Percentiles rank a stretch among this genome's conserved stretches.
Conservation (phyloP, 2,797 vertebrate genomes). For the Denticeps clupeoides region DNA sequence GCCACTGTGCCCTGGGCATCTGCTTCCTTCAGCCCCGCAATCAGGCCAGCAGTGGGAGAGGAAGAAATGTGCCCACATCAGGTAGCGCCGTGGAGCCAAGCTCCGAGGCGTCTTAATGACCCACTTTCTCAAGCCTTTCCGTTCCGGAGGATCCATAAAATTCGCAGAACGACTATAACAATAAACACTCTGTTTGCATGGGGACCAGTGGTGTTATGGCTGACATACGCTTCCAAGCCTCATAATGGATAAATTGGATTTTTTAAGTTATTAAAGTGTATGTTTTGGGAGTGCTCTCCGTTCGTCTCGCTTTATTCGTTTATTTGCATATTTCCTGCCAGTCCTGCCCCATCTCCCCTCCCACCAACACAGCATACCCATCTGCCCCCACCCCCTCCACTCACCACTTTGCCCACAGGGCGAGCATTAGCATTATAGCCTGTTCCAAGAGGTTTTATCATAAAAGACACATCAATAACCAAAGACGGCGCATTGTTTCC, state of each 20-base stretch:
- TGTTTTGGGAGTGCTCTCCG: conserved; percentile 34
- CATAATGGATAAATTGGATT: conserved; percentile 42
- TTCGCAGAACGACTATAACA: conserved; percentile 12
- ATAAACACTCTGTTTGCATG: conserved; percentile 28
- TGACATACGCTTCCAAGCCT: conserved; percentile 38
- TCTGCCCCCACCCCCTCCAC: neutral
- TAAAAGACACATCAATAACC: conserved; percentile 63
- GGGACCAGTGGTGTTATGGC: conserved; percentile 36
- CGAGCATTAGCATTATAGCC: conserved; percentile 54
- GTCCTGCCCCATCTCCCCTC: too few species aligned
- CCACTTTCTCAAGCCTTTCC: conserved; percentile 34
- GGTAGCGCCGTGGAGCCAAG: conserved; percentile 27
- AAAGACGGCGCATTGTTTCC: conserved; percentile 42
- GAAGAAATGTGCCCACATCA: conserved; percentile 39
- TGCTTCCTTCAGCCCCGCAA: conserved; percentile 34
- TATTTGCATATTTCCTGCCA: neutral
- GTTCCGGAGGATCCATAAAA: conserved; percentile 24
- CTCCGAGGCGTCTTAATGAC: conserved; percentile 36
- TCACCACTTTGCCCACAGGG: too few species aligned
- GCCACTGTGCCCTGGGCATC: conserved; percentile 34
- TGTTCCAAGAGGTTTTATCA: conserved; percentile 49
- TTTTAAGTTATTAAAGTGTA: conserved; percentile 37
- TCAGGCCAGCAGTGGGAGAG: conserved; percentile 28
- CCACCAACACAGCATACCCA: too few species aligned
- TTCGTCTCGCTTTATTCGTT: conserved; percentile 11